A percentile compares a stretch with the other conserved stretches of the same genome.
phyloP scores from a whole-genome alignment of 2,888 invertebrate species.

The Atrina japonica region DNA sequence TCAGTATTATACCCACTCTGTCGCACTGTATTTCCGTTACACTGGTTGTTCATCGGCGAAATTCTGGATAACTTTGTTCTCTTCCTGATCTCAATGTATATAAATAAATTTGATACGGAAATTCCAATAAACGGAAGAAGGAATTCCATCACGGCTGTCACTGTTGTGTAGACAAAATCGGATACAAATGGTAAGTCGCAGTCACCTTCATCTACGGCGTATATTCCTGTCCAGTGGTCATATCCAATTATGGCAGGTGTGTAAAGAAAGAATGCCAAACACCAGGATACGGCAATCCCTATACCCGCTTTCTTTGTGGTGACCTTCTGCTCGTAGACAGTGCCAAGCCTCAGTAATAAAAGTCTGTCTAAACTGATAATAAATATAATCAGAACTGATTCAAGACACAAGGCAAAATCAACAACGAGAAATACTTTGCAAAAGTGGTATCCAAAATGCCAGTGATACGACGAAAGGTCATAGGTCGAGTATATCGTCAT shows the following conservation, averaged over 20 bases:
- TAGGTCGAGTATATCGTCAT: slow-evolving; percentile 64
- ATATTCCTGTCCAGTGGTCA: slow-evolving; percentile 56
- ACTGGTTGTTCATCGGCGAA: neutral
- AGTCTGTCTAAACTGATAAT: slow-evolving; percentile 64
- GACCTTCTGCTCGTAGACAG: slow-evolving; percentile 47
- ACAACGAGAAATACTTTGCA: slow-evolving; percentile 60
- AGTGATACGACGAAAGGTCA: slow-evolving; percentile 48
- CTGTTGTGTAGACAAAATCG: slow-evolving; percentile 51
- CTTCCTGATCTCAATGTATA: slow-evolving; percentile 56
- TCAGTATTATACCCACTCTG: too few species aligned
- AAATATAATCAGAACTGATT: slow-evolving; percentile 61
- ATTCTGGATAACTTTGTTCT: slow-evolving; percentile 14
- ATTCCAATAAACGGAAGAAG: slow-evolving; percentile 53
- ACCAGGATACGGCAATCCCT: slow-evolving; percentile 55
- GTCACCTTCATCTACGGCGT: slow-evolving; percentile 51
- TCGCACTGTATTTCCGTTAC: too few species aligned
- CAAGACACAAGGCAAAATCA: slow-evolving; percentile 62
- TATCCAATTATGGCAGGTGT: slow-evolving; percentile 64
- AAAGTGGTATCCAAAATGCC: slow-evolving; percentile 59
- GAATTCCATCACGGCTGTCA: slow-evolving; percentile 60
- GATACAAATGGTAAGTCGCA: slow-evolving; percentile 65
- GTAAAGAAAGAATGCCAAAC: slow-evolving; percentile 55
- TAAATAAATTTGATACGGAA: slow-evolving; percentile 49
- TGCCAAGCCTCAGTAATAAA: slow-evolving; percentile 54
- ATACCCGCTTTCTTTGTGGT: slow-evolving; percentile 48